Percentiles rank a stretch among this genome's conserved stretches.
Conservation (phyloP, 1,140 invertebrate genomes). For the Maconellicoccus hirsutus region DNA sequence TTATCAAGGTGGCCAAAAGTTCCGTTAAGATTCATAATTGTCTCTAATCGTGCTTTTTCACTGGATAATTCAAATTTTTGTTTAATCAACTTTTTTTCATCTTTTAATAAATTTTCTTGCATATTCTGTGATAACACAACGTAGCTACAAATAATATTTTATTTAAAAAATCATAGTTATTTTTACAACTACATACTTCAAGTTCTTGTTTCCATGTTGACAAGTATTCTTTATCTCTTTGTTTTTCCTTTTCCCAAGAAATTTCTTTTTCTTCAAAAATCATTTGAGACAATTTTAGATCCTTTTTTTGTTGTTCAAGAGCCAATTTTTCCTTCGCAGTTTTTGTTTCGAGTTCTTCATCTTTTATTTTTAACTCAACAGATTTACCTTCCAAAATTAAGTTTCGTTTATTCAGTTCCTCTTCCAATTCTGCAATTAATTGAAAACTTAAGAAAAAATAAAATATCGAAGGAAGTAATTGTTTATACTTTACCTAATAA, state of each 20-base stretch:
- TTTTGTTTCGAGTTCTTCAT: constrained; percentile 2
- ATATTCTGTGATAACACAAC: background rate
- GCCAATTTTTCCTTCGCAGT: background rate
- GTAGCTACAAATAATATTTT: background rate
- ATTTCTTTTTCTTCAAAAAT: background rate
- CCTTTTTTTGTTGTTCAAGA: constrained; percentile 4
- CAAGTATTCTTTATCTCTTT: constrained; percentile 1
- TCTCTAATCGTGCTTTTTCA: background rate
- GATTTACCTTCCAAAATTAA: background rate
- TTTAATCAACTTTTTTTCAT: constrained; percentile 11
- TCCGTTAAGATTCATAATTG: background rate
- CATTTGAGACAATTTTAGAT: background rate
- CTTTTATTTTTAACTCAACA: background rate
- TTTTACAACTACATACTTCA: background rate
- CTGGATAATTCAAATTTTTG: background rate
- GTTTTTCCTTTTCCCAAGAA: constrained; percentile 12
- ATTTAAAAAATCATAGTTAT: background rate
- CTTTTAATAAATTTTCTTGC: constrained; percentile 11
- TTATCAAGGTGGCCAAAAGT: background rate
- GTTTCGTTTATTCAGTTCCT: background rate
- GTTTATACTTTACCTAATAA: background rate
- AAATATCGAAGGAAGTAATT: too few relatives aligned
- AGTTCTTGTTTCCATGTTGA: background rate
- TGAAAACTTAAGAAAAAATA: background rate
- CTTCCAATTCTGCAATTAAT: constrained; percentile 13